Evolutionary conservation across 2,888 invertebrate species (phyloP).

Genomic region (Calameuta filiformis): DNA sequence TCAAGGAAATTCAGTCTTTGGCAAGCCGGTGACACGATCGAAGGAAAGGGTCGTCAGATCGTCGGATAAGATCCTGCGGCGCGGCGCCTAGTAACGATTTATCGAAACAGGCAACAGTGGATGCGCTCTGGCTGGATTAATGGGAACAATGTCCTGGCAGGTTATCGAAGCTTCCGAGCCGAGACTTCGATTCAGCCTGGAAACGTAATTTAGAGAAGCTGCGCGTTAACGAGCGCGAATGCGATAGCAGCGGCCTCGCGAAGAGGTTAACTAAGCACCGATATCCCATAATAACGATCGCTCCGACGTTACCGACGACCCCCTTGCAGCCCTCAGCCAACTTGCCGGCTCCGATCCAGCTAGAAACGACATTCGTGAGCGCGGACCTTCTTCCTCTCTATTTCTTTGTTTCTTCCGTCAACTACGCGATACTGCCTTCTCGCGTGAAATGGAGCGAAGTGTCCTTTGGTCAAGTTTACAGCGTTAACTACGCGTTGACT

Average conservation of each 20-base stretch:
- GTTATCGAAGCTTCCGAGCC: too few relatives aligned
- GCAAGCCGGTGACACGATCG: slow-evolving; percentile 10
- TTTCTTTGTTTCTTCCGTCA: too few relatives aligned
- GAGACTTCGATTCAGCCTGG: neutral
- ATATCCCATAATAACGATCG: neutral
- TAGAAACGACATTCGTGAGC: neutral
- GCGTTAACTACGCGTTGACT: too few relatives aligned
- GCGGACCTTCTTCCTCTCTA: neutral
- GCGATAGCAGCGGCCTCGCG: neutral
- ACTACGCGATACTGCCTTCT: too few relatives aligned
- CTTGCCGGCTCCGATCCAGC: neutral
- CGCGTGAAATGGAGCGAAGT: too few relatives aligned
- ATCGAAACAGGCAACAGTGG: too few relatives aligned
- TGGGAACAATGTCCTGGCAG: too few relatives aligned
- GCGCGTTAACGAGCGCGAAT: slow-evolving; percentile 7
- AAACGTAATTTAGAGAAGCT: neutral
- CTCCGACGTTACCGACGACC: neutral
- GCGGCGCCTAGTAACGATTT: too few relatives aligned
- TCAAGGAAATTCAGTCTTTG: slow-evolving; percentile 42
- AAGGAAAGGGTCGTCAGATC: too few relatives aligned
- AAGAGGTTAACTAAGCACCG: neutral
- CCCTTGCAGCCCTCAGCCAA: neutral
- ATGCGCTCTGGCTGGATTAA: too few relatives aligned
- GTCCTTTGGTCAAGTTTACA: too few relatives aligned
- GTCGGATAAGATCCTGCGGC: too few relatives aligned